Conservation (phyloP, 2,888 invertebrate genomes). For the Himalopsyche kuldschensis region DNA sequence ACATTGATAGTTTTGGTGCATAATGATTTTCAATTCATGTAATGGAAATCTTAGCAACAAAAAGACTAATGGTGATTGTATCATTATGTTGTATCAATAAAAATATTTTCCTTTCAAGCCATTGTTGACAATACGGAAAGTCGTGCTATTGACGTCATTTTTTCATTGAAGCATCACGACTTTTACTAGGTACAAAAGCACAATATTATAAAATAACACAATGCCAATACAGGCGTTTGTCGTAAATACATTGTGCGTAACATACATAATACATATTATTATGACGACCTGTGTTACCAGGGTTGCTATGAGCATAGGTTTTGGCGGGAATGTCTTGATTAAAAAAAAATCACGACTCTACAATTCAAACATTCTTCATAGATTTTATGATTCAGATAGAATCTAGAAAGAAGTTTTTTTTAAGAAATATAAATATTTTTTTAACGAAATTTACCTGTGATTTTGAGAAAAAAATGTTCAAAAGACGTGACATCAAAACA, state of each 20-base stretch:
- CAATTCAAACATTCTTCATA: too few relatives aligned
- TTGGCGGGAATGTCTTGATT: background rate
- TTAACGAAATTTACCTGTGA: too few relatives aligned
- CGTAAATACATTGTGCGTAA: slow-evolving; percentile 7
- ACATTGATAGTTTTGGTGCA: too few relatives aligned
- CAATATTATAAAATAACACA: background rate
- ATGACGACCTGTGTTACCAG: background rate
- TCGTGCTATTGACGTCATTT: background rate
- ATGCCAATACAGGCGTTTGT: background rate
- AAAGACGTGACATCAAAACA: too few relatives aligned
- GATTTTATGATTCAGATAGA: too few relatives aligned
- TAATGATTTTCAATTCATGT: too few relatives aligned
- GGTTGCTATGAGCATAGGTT: background rate
- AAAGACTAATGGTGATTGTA: background rate
- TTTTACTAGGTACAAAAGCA: background rate
- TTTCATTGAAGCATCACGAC: slow-evolving; percentile 2
- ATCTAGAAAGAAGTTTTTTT: too few relatives aligned
- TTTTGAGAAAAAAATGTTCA: too few relatives aligned
- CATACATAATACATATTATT: background rate
- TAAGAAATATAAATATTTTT: too few relatives aligned
- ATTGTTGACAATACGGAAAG: slow-evolving; percentile 20
- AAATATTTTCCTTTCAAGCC: background rate
- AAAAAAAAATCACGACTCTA: background rate
- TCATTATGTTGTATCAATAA: background rate
- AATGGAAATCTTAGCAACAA: too few relatives aligned